These are phyloP conservation scores for Porites cylindrica DNA, from an alignment of 92 coral and sea anemone species.

Conservation along the genomic window DNA sequence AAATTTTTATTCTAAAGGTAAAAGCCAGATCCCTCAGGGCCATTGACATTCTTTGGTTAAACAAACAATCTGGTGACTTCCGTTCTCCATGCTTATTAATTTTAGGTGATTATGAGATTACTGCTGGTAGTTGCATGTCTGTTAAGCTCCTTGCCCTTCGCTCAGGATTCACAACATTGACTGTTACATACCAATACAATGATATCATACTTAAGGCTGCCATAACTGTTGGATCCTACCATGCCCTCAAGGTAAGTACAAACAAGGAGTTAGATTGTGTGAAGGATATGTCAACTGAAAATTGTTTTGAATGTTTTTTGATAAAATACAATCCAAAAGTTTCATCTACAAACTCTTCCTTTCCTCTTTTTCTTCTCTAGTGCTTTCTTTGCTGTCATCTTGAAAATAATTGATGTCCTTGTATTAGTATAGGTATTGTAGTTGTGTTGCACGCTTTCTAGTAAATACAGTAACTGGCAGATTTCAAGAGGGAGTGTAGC, in stretches of 20 bases:
- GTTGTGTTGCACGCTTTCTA: too few relatives aligned
- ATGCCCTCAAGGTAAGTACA: constrained; percentile 80
- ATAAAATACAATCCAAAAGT: too few relatives aligned
- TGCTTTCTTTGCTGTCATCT: too few relatives aligned
- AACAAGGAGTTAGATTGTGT: background rate
- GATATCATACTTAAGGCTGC: constrained; percentile 83
- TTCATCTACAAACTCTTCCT: too few relatives aligned
- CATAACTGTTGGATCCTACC: constrained; percentile 87
- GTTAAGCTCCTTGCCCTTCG: constrained; percentile 88
- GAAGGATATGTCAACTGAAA: background rate
- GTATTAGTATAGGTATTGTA: too few relatives aligned
- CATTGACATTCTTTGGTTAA: background rate
- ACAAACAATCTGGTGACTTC: background rate
- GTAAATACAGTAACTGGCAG: too few relatives aligned
- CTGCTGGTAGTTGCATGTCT: constrained; percentile 88
- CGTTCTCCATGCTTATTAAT: background rate
- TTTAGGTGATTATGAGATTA: constrained; percentile 85
- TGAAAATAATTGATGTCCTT: too few relatives aligned
- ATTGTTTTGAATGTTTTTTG: too few relatives aligned
- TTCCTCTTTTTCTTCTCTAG: too few relatives aligned
- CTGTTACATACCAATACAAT: constrained; percentile 90
- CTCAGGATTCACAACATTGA: constrained; percentile 80
- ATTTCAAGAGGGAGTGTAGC: too few relatives aligned
- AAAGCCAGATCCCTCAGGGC: background rate
- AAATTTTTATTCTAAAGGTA: too few relatives aligned